Percentiles rank a stretch among this genome's conserved stretches.
phyloP scores from a whole-genome alignment of 2,797 vertebrate genomes.

The Tiaroga cobitis region DNA sequence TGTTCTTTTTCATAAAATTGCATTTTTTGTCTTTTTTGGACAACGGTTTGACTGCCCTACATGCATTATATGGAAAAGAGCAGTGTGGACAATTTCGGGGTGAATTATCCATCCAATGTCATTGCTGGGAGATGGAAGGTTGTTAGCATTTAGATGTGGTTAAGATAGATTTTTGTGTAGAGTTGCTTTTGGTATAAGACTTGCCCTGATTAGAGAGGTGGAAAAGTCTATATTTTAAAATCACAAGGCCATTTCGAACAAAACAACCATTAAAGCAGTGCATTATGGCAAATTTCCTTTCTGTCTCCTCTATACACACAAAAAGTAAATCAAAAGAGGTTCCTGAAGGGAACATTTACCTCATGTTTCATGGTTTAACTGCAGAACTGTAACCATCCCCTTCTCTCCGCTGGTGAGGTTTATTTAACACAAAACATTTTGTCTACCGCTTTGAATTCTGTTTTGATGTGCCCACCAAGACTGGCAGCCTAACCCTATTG shows the following conservation, averaged over 20 bases:
- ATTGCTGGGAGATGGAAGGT: not conserved
- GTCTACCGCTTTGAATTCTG: not conserved
- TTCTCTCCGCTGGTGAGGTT: not conserved
- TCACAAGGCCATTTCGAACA: conserved; percentile 10
- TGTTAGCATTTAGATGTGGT: conserved; percentile 8
- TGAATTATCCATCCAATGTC: not conserved
- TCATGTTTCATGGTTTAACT: conserved; percentile 21
- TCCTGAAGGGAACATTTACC: conserved; percentile 31
- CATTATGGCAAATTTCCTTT: conserved; percentile 25
- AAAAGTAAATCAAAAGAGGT: conserved; percentile 35
- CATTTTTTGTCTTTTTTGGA: not conserved
- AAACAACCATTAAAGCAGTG: not conserved
- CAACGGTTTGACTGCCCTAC: not conserved
- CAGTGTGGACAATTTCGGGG: not conserved
- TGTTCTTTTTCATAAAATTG: not conserved
- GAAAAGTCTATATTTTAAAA: conserved; percentile 23
- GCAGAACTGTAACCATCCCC: not conserved
- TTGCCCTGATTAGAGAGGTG: not conserved
- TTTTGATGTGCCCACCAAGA: not conserved
- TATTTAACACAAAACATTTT: conserved; percentile 14
- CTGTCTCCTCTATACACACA: conserved; percentile 10
- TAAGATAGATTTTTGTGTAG: not conserved
- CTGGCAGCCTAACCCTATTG: not conserved
- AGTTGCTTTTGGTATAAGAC: conserved; percentile 7
- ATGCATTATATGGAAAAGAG: not conserved